Evolutionary conservation across 2,888 invertebrate species (phyloP), one percentile per base, ranked within the genome.

Genomic region (Melangyna quadrimaculata): DNA sequence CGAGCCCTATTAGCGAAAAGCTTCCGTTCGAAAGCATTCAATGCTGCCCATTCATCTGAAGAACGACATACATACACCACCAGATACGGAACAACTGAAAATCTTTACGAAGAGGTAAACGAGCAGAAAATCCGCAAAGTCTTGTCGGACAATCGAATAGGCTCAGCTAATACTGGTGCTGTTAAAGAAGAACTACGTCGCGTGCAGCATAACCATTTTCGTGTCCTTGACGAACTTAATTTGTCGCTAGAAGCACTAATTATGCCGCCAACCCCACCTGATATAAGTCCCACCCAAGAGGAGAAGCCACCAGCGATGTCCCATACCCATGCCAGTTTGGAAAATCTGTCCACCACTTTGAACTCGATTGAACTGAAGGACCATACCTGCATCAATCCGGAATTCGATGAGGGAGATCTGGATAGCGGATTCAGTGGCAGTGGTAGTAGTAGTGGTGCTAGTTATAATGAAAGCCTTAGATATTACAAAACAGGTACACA

Each of bases 191-290:
- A 97, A 92, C 95, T 97, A 59, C 94, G 96, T 69, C 94, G 96
- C 86, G 97, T 97, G 40, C 96, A 97, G 91, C 96, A 95, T 87
- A 94, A 96, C 88, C 97, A 97, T 91, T 95, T 95, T 89, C 94
- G 96, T 89, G 96, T 97, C 88, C 94, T 97, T 88, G 97, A 96
- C 79, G 97, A 97, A 91, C 93, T 97, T 86, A 97, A 97, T 93
- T 94, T 97, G 86, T 96, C 97, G 88, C 95, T 96, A 80, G 97
- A 97, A 93, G 97, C 97, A 22, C 95, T 97, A 95, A 93, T 97
- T 88, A 97, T 97, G 97, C 97, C 97, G 29, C 94, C 95, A n/a
- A 92, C 92, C 9, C 92, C 92, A 78, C 92, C 91, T 3, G 92
- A 92, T 51, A 88, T 90, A 5, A 91, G 91, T 87, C 92, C 92